phyloP scores from a whole-genome alignment of 2,888 invertebrate genomes.

The Lepetodrilus schrolli region DNA sequence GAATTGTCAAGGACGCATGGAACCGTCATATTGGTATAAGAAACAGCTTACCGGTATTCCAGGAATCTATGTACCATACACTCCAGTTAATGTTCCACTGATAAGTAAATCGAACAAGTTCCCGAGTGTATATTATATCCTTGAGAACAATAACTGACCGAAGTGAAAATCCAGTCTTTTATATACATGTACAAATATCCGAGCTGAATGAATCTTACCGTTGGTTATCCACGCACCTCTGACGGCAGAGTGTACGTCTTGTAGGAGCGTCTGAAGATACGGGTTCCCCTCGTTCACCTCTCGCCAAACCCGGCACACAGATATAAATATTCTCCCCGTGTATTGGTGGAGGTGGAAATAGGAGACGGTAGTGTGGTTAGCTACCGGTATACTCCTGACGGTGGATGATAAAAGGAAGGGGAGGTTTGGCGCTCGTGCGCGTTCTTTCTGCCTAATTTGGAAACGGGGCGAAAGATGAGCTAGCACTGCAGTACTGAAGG shows the following conservation, averaged over 20 bases:
- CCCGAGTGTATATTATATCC: too few species aligned
- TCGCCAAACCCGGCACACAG: neutral
- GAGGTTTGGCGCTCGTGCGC: slow-evolving; percentile 18
- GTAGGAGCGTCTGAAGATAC: too few species aligned
- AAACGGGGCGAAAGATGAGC: slow-evolving; percentile 6
- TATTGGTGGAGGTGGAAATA: slow-evolving; percentile 10
- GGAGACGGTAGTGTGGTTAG: neutral
- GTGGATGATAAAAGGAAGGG: neutral
- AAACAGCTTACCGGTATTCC: too few species aligned
- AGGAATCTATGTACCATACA: too few species aligned
- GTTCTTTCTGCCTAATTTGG: slow-evolving; percentile 26
- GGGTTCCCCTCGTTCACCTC: neutral
- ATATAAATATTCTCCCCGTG: slow-evolving; percentile 20
- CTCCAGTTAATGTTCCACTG: too few species aligned
- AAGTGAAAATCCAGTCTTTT: too few species aligned
- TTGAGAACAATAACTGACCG: too few species aligned
- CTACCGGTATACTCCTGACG: neutral
- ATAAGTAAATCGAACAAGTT: too few species aligned
- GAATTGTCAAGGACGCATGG: too few species aligned
- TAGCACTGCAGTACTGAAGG: neutral
- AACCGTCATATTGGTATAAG: too few species aligned
- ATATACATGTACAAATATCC: too few species aligned
- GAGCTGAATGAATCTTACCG: too few species aligned
- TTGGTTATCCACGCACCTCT: neutral
- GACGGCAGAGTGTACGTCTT: slow-evolving; percentile 8